Evolutionary conservation across 2,888 invertebrate species (phyloP), one percentile per base, ranked within the genome.

Genomic region (Caenorhabditis sinica): DNA sequence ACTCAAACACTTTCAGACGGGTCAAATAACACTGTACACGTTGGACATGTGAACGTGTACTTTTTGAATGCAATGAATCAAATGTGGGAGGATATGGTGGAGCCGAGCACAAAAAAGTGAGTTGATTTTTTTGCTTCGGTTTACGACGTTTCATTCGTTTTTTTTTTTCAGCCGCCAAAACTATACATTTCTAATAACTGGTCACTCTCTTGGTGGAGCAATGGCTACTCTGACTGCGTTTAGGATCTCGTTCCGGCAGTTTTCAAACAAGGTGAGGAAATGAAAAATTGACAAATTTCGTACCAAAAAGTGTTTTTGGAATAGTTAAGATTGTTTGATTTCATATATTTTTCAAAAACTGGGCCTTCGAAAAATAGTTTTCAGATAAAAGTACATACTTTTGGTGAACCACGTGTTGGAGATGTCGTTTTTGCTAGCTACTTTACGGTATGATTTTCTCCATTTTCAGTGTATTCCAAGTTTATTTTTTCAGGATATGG

Each of bases 181-280:
- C 51, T 87, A 86, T 43, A 69, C 69, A 15, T 88, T 68, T 65
- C 56, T 84, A 4, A 58, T 88, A 8, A 88, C 88, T 11, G 88
- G 88, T 2, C 88, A 88, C 65, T 88, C 88, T 11, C 61, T 88
- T 4, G 88, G 88, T 11, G 88, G 88, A 33, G 88, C 88, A 0
- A 80, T 88, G 83, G 88, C 88, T 0, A 83, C 88, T 6, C 43
- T 88, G 13, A 86, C 87, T 6, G 88, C 88, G 0, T 86, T 85
- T 61, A 49, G 87, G 8, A 69, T 88, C 5, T 60, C 86, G 0
- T 84, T 83, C 60, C 28, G 87, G 56, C 49, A 71, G n/a, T 73
- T 72, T 73, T 82, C 80, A n/a, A 66, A 15, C 28, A 76, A 72
- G 25, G 76, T 81, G 43, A n/a, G n/a, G n/a, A n/a, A n/a, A n/a